Percentiles rank a stretch among this genome's conserved stretches.
These are phyloP conservation scores for Fregata magnificens DNA, from an alignment of 2,113 vertebrate genomes.

Conservation along the genomic window DNA sequence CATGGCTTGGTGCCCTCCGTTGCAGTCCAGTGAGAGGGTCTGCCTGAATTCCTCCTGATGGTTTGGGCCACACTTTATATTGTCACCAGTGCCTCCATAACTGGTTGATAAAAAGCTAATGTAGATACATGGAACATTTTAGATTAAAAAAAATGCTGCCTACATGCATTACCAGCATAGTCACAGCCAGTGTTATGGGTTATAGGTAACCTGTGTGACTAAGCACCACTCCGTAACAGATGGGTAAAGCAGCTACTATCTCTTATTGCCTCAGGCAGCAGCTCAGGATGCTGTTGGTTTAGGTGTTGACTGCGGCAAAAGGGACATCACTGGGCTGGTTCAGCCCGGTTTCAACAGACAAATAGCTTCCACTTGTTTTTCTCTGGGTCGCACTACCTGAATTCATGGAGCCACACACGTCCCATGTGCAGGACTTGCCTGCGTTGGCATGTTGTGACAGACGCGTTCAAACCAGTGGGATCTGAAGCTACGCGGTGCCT, in stretches of 20 bases:
- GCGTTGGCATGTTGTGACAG: neutral
- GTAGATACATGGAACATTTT: neutral
- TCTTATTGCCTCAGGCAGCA: neutral
- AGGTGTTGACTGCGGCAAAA: neutral
- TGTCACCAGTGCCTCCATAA: neutral
- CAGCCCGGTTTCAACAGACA: neutral
- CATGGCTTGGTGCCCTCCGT: neutral
- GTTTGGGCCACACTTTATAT: neutral
- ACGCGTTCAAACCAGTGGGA: fast-evolving
- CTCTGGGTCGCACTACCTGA: neutral
- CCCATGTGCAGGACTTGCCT: fast-evolving
- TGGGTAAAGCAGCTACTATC: neutral
- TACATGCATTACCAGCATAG: neutral
- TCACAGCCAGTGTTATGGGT: fast-evolving
- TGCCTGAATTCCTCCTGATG: neutral
- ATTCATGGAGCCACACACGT: neutral
- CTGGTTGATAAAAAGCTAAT: neutral
- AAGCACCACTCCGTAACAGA: fast-evolving
- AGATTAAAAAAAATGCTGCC: neutral
- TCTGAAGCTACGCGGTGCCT: neutral
- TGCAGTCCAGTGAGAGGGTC: neutral
- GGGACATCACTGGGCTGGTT: fast-evolving
- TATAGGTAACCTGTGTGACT: neutral
- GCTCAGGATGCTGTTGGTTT: neutral
- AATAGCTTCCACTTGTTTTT: neutral